A percentile compares a stretch with the other conserved stretches of the same genome.
phyloP scores from a whole-genome alignment of 2,113 vertebrate genomes.

The Leucopternis melanops region DNA sequence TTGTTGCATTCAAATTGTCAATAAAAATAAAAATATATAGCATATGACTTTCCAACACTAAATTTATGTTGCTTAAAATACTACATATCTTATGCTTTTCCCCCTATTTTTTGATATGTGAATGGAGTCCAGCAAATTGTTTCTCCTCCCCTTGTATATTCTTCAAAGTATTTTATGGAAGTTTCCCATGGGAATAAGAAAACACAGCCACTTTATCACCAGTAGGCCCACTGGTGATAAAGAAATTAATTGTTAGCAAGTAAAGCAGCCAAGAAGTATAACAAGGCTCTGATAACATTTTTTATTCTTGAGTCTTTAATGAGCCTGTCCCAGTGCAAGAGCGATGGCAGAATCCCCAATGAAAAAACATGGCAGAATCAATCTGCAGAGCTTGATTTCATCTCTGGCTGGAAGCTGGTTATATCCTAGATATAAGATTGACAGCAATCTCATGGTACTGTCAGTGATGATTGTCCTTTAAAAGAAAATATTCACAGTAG shows the following conservation, averaged over 20 bases:
- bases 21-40: neutral
- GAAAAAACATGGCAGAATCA: neutral
- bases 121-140: neutral
- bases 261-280: neutral
- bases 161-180: neutral
- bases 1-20: neutral
- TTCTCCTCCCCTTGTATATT: neutral
- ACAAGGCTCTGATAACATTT: neutral
- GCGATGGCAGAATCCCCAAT: neutral
- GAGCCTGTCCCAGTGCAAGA: neutral
- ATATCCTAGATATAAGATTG: neutral
- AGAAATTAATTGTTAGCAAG: constrained; percentile 18
- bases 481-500: neutral
- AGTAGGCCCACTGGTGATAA: neutral
- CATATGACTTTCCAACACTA: neutral
- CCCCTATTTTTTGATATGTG: neutral
- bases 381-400: neutral
- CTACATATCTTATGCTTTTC: neutral
- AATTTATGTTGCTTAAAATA: neutral
- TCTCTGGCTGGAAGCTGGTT: neutral
- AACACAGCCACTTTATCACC: neutral
- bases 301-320: neutral
- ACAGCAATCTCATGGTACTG: neutral
- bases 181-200: neutral
- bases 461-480: neutral